Base-by-base conservation (phyloP, 2,797 vertebrate genomes). In the Sebastes miniatus region DNA sequence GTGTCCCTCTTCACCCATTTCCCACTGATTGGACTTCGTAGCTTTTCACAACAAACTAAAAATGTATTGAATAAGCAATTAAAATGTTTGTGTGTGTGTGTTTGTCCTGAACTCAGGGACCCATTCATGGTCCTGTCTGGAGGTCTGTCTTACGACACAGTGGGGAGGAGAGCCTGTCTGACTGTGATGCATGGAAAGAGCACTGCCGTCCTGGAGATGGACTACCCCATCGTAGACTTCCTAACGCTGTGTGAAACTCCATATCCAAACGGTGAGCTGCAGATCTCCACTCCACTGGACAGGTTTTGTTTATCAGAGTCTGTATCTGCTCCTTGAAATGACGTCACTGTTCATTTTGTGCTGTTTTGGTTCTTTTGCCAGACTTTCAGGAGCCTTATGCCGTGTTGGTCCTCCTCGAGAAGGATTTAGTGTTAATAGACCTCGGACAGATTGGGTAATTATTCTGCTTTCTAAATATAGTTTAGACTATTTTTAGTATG, bases 131-230 rank as follows among this genome's bases (percentile, higher is more conserved):
- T 99, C 81, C 96, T 99, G 83, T 99, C 97, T 39, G 99, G 99
- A 87, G 99, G 99, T 56, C 94, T 99, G 89, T 99, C 98, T 3
- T 99, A 99, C 65, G 99, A 99, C 74, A 99, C 97, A 14, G 96
- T 98, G 83, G 98, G 99, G 87, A 97, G 97, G 90, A 96, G 99
- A 94, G 97, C 98, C 68, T 99, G 99, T 92, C 95, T 99, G 94
- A 99, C 99, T n/a, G 98, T 99, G 87, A 99, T 99, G 98, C 99
- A 99, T 22, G 99, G 99, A 8, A 99, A 99, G 88, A 99, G 97
- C 93, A 99, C 98, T 20, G 94, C 98, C 54, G 98, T 99, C 76
- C 95, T 99, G 88, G 99, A 99, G 96, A 99, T 99, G 99, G 98
- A 99, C 96, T 98, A 97, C 90, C 97, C 97, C 24, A 99, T 99